Conservation (phyloP, 64 coral and sea anemone genomes). For the Pocillopora damicornis region DNA sequence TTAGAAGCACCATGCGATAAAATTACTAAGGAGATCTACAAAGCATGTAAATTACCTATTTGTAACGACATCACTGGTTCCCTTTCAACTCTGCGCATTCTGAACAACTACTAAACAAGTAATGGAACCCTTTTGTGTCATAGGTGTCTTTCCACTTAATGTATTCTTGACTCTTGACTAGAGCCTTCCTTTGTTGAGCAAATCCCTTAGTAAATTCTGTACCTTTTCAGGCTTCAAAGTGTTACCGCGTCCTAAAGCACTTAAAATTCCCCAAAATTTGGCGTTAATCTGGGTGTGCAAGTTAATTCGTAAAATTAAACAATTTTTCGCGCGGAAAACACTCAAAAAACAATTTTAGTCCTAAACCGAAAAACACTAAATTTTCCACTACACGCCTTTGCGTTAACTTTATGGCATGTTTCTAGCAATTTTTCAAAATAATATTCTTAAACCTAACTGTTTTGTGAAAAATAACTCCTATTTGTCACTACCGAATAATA, state of each 20-base stretch:
- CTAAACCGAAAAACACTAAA: background rate
- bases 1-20: too few relatives aligned
- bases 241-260: background rate
- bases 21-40: background rate
- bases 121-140: background rate
- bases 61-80: background rate
- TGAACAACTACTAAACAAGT: background rate
- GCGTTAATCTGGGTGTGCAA: background rate
- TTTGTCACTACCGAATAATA: background rate
- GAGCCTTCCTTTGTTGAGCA: background rate
- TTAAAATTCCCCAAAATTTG: background rate
- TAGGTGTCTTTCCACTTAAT: background rate
- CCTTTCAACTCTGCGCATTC: background rate
- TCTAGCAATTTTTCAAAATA: slow-evolving; percentile 5
- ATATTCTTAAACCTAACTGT: background rate
- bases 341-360: background rate
- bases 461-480: background rate
- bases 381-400: background rate
- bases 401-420: background rate
- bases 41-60: background rate
- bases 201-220: background rate
- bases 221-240: background rate
- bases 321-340: background rate
- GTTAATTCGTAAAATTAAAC: background rate
- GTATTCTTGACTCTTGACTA: background rate